Evolutionary conservation across 2,888 invertebrate species (phyloP), one percentile per base, ranked within the genome.

Genomic region (Strigamia transsilvanica): DNA sequence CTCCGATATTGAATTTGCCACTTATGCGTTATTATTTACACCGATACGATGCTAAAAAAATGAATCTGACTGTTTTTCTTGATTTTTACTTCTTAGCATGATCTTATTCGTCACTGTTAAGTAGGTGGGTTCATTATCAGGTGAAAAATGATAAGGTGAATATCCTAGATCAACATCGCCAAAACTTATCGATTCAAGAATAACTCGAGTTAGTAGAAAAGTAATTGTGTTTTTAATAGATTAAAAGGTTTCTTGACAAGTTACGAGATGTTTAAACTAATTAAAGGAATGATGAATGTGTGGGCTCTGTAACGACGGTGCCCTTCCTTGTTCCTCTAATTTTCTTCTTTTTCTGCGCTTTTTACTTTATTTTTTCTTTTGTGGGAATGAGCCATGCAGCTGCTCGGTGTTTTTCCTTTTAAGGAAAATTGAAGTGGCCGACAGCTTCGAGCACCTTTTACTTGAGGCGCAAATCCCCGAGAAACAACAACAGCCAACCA

Each of bases 371-470:
- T 46, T 56, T 56, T n/a, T 73, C 27, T 32, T n/a, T 12, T 23
- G 66, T 2, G 73, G 27, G 73, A 73, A n/a, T 73, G 73, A 73
- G 73, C 15, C 73, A 12, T 32, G 73, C 73, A 73, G 73, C 73
- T 73, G 73, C 73, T 73, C 23, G 56, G 32, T 32, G 27, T 73
- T 73, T 73, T 73, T 73, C 73, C 73, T 73, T 73, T 73, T 73
- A 73, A 73, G 73, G 73, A 73, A 73, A 73, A n/a, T 27, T 73
- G 27, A 73, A 73, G 73, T 73, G 73, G 73, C 73, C 73, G 73
- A 73, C 15, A 27, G 27, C 73, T 73, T 73, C 27, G 73, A 73
- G 23, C 73, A 32, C 73, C 73, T 73, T 73, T 73, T 73, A 73
- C 73, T 73, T 73, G 32, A 73, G 32, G 73, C 73, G 73, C 32